Conservation (phyloP, 2,113 vertebrate genomes). For the Mormyrus iriodes region DNA sequence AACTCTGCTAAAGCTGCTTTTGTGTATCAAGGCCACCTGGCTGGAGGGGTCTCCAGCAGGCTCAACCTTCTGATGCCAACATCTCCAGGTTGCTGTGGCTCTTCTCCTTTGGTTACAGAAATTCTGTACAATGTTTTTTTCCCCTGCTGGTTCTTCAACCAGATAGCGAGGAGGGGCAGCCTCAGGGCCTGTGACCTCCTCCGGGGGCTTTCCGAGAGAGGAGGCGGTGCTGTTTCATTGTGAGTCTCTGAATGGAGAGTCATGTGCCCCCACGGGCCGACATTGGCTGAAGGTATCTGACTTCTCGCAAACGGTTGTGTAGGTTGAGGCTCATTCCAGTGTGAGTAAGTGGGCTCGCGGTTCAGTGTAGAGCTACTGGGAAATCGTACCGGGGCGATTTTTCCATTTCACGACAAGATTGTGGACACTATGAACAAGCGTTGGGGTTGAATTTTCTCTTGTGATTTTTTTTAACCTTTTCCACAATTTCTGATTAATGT, state of each 20-base stretch:
- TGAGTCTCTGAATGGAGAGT: neutral
- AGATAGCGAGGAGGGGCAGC: neutral
- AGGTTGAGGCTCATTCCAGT: neutral
- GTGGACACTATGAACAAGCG: neutral
- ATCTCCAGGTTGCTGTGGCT: neutral
- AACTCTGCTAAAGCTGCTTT: neutral
- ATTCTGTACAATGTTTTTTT: neutral
- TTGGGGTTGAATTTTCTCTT: conserved; percentile 40
- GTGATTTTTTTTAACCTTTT: conserved; percentile 34
- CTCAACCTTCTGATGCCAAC: neutral
- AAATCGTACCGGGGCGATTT: neutral
- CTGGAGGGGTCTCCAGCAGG: neutral
- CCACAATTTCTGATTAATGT: conserved; percentile 50
- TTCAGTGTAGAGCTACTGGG: neutral
- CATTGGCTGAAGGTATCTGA: neutral
- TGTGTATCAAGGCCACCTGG: neutral
- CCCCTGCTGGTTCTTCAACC: neutral
- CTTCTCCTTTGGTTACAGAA: neutral
- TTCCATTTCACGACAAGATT: neutral
- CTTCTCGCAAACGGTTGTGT: neutral
- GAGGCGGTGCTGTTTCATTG: neutral
- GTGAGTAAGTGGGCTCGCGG: neutral
- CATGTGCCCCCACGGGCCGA: neutral
- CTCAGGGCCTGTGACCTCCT: neutral
- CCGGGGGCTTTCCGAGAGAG: neutral